Evolutionary conservation across 2,797 vertebrate genomes (phyloP).

Genomic region (Ibycter americanus): DNA sequence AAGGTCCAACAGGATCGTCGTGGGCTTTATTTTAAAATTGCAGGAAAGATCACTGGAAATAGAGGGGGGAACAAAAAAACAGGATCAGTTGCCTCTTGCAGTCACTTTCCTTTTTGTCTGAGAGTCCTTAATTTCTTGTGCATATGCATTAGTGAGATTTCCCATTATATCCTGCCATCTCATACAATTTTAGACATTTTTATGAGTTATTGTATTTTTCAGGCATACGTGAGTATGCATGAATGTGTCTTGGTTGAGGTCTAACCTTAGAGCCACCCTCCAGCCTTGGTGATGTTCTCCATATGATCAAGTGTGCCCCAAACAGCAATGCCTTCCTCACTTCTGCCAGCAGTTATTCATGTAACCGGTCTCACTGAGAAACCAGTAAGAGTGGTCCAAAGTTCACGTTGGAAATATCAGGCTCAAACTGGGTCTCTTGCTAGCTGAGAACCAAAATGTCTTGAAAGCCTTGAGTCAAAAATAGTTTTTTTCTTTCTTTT

Average conservation of each 20-base stretch:
- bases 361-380: neutral
- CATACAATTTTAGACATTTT: neutral
- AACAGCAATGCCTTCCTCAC: neutral
- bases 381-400: neutral
- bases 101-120: neutral
- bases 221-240: accelerated
- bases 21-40: neutral
- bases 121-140: neutral
- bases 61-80: accelerated
- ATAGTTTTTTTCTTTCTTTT: slow-evolving; percentile 58
- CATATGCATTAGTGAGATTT: neutral
- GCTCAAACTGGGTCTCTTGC: slow-evolving; percentile 43
- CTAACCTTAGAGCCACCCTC: neutral
- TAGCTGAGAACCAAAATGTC: slow-evolving; percentile 51
- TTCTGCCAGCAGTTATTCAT: neutral
- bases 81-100: neutral
- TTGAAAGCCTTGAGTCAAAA: slow-evolving; percentile 60
- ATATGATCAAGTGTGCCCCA: neutral
- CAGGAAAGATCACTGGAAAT: neutral
- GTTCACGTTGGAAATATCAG: slow-evolving; percentile 15
- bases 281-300: neutral
- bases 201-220: neutral
- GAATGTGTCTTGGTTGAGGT: neutral
- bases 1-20: neutral
- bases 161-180: neutral